Percentiles rank a stretch among this genome's conserved stretches.
Evolutionary conservation across 2,888 invertebrate species (phyloP).

Genomic region (Nemoura dubitans): DNA sequence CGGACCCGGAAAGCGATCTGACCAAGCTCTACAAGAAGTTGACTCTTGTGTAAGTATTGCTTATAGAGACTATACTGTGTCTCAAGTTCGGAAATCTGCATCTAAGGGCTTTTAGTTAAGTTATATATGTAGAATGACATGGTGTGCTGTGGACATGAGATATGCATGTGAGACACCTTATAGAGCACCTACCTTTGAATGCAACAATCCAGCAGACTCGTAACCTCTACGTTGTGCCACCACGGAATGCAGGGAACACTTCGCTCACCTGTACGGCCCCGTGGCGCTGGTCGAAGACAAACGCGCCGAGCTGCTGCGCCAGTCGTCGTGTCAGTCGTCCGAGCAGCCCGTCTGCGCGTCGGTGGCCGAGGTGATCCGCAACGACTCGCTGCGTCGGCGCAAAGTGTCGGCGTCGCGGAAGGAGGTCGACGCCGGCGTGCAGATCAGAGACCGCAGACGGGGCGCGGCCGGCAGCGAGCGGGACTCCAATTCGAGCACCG

Average conservation of each 20-base stretch:
- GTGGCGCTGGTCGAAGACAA: constrained; percentile 52
- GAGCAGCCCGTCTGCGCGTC: neutral
- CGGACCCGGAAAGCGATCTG: constrained; percentile 50
- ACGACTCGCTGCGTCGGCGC: neutral
- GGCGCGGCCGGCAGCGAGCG: no score
- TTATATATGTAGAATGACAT: no score
- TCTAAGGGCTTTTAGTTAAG: no score
- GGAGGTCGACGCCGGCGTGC: neutral
- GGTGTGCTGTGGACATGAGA: no score
- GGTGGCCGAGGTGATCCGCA: neutral
- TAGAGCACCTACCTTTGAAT: no score
- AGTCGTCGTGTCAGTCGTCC: neutral
- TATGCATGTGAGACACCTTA: no score
- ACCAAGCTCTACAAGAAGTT: constrained; percentile 51
- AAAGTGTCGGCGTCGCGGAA: no score
- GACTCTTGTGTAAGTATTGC: constrained; percentile 50
- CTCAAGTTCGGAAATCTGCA: no score
- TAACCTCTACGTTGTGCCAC: no score
- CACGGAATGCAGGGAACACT: constrained; percentile 52
- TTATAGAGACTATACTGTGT: no score
- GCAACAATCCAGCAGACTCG: no score
- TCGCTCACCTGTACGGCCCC: constrained; percentile 53
- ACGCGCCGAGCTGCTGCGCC: constrained; percentile 33
- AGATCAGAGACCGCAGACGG: neutral
- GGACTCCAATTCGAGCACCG: neutral